phyloP scores from a whole-genome alignment of 2,797 vertebrate species.

The Borostomias antarcticus region DNA sequence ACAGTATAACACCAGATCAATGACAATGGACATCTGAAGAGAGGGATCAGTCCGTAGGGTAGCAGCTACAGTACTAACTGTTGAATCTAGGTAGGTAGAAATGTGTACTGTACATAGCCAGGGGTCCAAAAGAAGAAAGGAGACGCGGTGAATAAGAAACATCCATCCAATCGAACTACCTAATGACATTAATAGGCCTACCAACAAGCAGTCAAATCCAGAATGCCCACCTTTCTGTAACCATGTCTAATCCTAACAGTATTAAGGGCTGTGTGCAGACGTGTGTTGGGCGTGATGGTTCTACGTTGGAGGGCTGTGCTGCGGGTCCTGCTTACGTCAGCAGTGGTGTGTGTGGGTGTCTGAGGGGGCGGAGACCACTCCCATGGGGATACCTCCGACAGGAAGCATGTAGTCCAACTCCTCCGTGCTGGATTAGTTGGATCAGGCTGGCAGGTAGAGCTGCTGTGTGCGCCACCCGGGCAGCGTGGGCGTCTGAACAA shows the following conservation, averaged over 20 bases:
- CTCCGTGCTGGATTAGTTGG: conserved; percentile 51
- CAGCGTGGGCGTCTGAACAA: conserved; percentile 33
- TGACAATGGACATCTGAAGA: not conserved
- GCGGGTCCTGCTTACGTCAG: conserved; percentile 61
- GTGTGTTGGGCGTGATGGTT: no score
- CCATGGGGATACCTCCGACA: conserved; percentile 33
- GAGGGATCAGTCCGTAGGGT: not conserved
- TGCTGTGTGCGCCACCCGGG: conserved; percentile 37
- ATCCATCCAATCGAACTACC: not conserved
- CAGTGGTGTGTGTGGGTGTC: conserved; percentile 58
- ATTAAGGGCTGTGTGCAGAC: not conserved
- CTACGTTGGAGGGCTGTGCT: conserved; percentile 19
- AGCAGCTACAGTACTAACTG: no score
- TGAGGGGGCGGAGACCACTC: conserved; percentile 67
- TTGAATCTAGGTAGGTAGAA: no score
- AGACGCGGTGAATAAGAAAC: not conserved
- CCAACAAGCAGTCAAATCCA: no score
- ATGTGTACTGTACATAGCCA: not conserved
- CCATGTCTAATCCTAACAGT: not conserved
- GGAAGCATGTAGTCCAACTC: conserved; percentile 39
- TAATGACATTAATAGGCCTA: no score
- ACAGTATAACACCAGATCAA: conserved; percentile 14
- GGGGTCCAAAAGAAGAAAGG: not conserved
- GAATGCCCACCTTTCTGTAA: no score
- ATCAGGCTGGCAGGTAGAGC: no score